Percentiles rank a stretch among this genome's conserved stretches.
Conservation (phyloP, 2,888 invertebrate species). For the Drosophila neotestacea region DNA sequence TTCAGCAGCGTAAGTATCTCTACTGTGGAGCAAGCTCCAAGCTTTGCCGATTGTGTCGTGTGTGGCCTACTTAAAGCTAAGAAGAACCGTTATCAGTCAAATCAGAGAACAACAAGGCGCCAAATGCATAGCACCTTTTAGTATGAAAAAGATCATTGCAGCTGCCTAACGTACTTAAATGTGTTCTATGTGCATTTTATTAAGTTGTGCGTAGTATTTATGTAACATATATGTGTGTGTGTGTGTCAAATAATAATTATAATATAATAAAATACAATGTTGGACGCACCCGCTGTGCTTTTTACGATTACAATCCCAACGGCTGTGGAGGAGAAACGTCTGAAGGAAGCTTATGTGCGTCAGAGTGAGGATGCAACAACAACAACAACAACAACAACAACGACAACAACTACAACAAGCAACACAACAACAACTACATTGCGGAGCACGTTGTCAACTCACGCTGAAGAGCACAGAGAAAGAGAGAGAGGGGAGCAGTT, state of each 20-base stretch:
- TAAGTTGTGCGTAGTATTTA: slow-evolving; percentile 13
- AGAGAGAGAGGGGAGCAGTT: neutral
- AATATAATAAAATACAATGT: slow-evolving; percentile 23
- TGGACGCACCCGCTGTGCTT: slow-evolving; percentile 86
- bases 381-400: slow-evolving; percentile 13
- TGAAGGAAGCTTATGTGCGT: slow-evolving; percentile 52
- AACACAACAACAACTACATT: slow-evolving; percentile 10
- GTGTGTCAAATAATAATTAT: neutral
- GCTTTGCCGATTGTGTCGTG: slow-evolving; percentile 1
- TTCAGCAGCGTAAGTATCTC: too few species aligned
- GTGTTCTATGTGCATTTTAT: slow-evolving; percentile 17
- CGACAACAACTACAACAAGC: slow-evolving; percentile 5
- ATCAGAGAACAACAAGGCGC: slow-evolving; percentile 48
- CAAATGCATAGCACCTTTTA: slow-evolving; percentile 43
- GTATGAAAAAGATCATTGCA: slow-evolving; percentile 59
- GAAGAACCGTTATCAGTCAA: slow-evolving; percentile 70
- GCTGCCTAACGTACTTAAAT: slow-evolving; percentile 30
- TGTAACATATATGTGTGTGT: slow-evolving; percentile 20
- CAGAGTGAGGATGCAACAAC: slow-evolving; percentile 18
- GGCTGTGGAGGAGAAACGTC: slow-evolving; percentile 85
- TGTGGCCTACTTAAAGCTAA: slow-evolving; percentile 7
- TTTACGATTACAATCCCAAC: slow-evolving; percentile 87
- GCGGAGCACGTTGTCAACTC: slow-evolving; percentile 13
- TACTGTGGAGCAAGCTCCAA: too few species aligned
- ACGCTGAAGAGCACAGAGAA: slow-evolving; percentile 10